Evolutionary conservation across 2,113 vertebrate genomes (phyloP).

Genomic region (Platichthys flesus): DNA sequence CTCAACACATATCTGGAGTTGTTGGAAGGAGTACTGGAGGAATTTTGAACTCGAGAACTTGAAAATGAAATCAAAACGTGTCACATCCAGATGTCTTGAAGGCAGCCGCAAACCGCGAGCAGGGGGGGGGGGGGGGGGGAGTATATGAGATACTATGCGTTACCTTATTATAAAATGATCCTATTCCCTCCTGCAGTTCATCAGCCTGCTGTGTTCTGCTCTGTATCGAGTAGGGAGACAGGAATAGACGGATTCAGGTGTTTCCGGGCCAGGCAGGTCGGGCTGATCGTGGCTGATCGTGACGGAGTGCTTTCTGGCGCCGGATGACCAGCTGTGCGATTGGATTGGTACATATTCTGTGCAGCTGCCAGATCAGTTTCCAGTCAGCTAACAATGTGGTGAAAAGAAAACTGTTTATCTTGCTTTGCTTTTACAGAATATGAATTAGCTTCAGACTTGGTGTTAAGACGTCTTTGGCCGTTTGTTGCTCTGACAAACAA

Average conservation of each 20-base stretch:
- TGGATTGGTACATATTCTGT: conserved; percentile 27
- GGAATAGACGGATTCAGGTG: conserved; percentile 34
- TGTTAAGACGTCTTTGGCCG: neutral
- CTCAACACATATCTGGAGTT: conserved; percentile 19
- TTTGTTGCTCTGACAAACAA: neutral
- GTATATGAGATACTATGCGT: neutral
- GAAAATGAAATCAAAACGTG: conserved; percentile 35
- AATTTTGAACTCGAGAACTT: conserved; percentile 21
- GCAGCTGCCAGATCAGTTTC: conserved; percentile 27
- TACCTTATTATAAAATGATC: conserved; percentile 26
- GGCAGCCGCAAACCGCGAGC: conserved; percentile 15
- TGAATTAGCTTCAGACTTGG: neutral
- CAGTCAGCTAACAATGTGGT: conserved; percentile 4
- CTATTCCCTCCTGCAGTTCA: conserved; percentile 5
- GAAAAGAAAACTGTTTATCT: conserved; percentile 3
- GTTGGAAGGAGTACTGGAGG: conserved; percentile 6
- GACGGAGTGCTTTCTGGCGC: conserved; percentile 38
- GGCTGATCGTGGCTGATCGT: conserved; percentile 19
- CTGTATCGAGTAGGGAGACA: conserved; percentile 10
- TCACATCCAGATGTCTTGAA: conserved; percentile 34
- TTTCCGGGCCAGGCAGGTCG: conserved; percentile 23
- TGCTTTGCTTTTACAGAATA: conserved; percentile 3
- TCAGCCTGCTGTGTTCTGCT: conserved; percentile 12
- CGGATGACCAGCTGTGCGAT: conserved; percentile 40
- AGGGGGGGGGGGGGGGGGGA: neutral